phyloP scores from a whole-genome alignment of 2,888 invertebrate genomes.

The Catocala nupta region DNA sequence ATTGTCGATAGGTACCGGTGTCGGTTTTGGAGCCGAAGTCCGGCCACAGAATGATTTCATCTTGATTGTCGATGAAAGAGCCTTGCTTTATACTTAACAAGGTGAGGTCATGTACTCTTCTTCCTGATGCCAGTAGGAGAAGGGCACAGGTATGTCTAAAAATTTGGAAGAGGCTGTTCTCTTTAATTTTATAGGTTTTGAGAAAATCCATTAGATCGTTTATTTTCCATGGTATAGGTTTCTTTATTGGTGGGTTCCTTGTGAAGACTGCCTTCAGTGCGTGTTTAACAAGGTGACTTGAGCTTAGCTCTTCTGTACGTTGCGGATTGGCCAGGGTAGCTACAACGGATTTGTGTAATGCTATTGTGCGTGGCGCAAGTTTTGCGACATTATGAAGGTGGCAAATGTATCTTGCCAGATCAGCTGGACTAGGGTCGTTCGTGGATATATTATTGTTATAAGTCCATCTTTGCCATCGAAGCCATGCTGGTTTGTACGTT shows the following conservation, averaged over 20 bases:
- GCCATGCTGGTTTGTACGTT: neutral
- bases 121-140: neutral
- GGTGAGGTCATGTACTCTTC: neutral
- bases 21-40: neutral
- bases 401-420: neutral
- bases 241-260: neutral
- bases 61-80: neutral
- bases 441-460: neutral
- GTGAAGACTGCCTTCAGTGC: neutral
- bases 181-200: neutral
- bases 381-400: neutral
- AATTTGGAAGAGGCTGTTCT: neutral
- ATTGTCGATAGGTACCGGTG: too few species aligned
- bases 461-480: neutral
- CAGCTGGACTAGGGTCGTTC: neutral
- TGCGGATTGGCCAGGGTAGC: neutral
- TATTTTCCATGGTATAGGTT: neutral
- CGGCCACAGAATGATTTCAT: neutral
- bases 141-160: neutral
- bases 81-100: neutral
- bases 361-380: neutral
- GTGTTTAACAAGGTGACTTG: neutral
- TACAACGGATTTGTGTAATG: neutral
- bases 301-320: neutral
- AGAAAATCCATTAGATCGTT: neutral